Evolutionary conservation across 2,113 vertebrate species (phyloP), one percentile per base, ranked within the genome.

Genomic region (Mustelus asterias): DNA sequence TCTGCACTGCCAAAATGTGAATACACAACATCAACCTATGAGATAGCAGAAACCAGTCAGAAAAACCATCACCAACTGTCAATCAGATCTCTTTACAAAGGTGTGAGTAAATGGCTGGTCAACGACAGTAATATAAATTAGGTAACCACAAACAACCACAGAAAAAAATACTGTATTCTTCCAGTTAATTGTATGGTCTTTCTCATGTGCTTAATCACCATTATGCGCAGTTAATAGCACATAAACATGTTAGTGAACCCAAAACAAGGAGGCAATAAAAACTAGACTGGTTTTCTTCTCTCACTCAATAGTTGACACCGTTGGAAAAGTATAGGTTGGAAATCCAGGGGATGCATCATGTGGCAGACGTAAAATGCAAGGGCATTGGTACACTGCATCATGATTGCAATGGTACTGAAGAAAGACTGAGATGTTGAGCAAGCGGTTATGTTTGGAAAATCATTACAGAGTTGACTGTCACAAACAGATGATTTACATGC

Each of bases 241-340:
- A 94, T 1, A 69, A 24, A 72, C 69, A 72, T 90, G 93, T 48
- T 10, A 94, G 41, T 94, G 65, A 48, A 48, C 24, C 41, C 41
- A 69, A 72, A 70, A 94, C 88, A 92, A 92, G 88, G 29, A 92
- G 5, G 11, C 58, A 92, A 92, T 92, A 63, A n/a, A 58, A 94
- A 44, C n/a, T 26, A 41, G 5, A 63, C 54, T 54, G 20, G 41
- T 94, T 94, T 18, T 67, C 2, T 41, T 33, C 58, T 41, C n/a
- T 37, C 58, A 93, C 33, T 67, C 33, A 94, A 94, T 48, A 90
- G 24, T 24, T 67, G 33, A 94, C 60, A 67, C 2, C 11, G 37
- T 67, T 7, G 90, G 33, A 88, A 88, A 67, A 29, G 41, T 63
- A 63, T 58, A 63, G 89, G 6, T 58, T 60, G 90, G 48, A 94